phyloP scores from a whole-genome alignment of 2,797 vertebrate species.

The Sebastiscus tertius region DNA sequence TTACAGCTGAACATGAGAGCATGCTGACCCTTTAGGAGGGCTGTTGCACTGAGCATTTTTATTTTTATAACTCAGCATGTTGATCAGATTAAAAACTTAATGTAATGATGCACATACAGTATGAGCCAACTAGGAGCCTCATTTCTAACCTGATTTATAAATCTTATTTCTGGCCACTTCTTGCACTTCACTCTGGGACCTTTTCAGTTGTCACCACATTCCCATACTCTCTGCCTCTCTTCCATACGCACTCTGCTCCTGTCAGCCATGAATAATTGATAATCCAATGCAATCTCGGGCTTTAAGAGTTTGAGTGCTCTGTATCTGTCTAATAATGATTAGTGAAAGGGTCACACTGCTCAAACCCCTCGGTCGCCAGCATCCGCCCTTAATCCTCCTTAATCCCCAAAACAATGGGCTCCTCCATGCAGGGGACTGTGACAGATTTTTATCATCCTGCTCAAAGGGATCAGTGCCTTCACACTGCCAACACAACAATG shows the following conservation, averaged over 20 bases:
- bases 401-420: conserved; percentile 83
- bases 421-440: conserved; percentile 68
- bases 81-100: conserved; percentile 52
- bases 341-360: conserved; percentile 73
- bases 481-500: conserved; percentile 65
- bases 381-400: conserved; percentile 75
- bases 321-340: conserved; percentile 73
- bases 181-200: background rate
- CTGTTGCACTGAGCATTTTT: conserved; percentile 3
- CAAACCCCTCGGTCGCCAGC: conserved; percentile 64
- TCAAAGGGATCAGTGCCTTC: conserved; percentile 73
- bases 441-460: conserved; percentile 79
- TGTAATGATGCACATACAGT: conserved; percentile 24
- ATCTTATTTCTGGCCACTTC: conserved; percentile 28
- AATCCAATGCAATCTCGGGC: conserved; percentile 66
- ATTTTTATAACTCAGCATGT: conserved; percentile 27
- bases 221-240: conserved; percentile 19
- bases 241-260: conserved; percentile 30
- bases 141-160: conserved; percentile 37
- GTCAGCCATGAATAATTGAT: conserved; percentile 76
- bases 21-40: background rate
- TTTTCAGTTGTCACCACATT: conserved; percentile 18
- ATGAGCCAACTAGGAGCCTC: conserved; percentile 15
- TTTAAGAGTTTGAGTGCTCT: conserved; percentile 67
- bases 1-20: background rate